Evolutionary conservation across 1,140 invertebrate genomes (phyloP).

Genomic region (Drosophila hydei): DNA sequence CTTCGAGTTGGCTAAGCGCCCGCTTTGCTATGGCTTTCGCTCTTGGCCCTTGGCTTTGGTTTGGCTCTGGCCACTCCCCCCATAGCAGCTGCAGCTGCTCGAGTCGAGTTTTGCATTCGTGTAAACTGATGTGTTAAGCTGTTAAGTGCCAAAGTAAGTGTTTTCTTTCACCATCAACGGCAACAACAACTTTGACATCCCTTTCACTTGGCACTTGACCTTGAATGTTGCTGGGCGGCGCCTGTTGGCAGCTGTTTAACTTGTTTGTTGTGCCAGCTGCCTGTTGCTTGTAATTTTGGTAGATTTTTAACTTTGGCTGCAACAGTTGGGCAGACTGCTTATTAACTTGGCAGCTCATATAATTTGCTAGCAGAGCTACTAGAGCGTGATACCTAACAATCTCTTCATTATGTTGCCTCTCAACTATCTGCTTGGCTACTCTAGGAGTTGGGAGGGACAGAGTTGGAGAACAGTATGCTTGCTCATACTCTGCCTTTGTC

Average conservation of each 20-base stretch:
- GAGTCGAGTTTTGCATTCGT: slow-evolving; percentile 69
- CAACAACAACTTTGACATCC: slow-evolving; percentile 50
- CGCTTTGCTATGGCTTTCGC: slow-evolving; percentile 34
- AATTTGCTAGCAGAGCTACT: too few relatives aligned
- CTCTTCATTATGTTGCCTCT: too few relatives aligned
- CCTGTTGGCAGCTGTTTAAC: slow-evolving; percentile 15
- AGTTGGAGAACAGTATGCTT: too few relatives aligned
- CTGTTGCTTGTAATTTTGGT: slow-evolving; percentile 1
- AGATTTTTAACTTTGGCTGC: slow-evolving; percentile 12
- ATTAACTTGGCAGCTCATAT: neutral
- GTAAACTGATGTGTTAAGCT: slow-evolving; percentile 79
- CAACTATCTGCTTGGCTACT: too few relatives aligned
- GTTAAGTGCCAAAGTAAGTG: slow-evolving; percentile 83
- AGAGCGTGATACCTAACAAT: too few relatives aligned
- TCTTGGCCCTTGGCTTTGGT: neutral
- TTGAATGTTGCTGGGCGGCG: slow-evolving; percentile 40
- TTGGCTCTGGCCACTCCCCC: slow-evolving; percentile 15
- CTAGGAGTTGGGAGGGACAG: too few relatives aligned
- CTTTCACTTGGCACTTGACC: slow-evolving; percentile 79
- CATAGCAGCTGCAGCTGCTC: slow-evolving; percentile 10
- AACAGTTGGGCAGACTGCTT: slow-evolving; percentile 1
- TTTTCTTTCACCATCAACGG: slow-evolving; percentile 73
- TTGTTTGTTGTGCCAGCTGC: slow-evolving; percentile 20
- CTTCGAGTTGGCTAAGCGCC: slow-evolving; percentile 30
- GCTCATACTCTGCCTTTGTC: too few relatives aligned